Conservation (phyloP, 2,113 vertebrate genomes). For the Lota lota region DNA sequence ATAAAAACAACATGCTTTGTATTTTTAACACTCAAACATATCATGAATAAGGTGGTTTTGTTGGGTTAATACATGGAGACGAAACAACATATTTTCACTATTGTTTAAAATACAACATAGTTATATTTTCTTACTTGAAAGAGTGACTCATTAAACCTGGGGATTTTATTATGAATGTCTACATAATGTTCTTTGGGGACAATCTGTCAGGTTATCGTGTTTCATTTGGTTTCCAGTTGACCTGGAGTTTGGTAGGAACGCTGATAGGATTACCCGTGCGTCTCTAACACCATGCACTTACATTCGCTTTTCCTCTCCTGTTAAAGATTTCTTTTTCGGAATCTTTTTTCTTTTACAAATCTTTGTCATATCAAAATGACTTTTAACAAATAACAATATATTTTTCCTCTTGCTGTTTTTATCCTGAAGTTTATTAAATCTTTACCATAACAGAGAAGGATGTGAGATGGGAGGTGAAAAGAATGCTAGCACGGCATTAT, state of each 20-base stretch:
- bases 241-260: constrained; percentile 28
- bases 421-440: constrained; percentile 41
- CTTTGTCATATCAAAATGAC: constrained; percentile 19
- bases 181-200: constrained; percentile 40
- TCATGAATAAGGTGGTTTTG: constrained; percentile 50
- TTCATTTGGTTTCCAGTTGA: constrained; percentile 45
- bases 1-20: constrained; percentile 37
- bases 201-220: constrained; percentile 28
- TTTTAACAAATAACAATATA: constrained; percentile 43
- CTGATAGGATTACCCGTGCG: constrained; percentile 21
- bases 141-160: constrained; percentile 49
- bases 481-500: constrained; percentile 57
- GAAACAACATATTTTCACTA: constrained; percentile 36
- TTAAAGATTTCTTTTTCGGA: constrained; percentile 36
- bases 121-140: constrained; percentile 72
- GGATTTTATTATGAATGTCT: constrained; percentile 62
- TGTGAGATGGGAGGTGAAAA: constrained; percentile 21
- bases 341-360: constrained; percentile 27
- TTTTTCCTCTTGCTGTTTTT: constrained; percentile 53
- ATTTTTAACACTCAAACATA: constrained; percentile 64
- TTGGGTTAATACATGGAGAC: constrained; percentile 54
- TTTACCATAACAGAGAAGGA: constrained; percentile 16
- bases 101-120: constrained; percentile 52
- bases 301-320: constrained; percentile 32
- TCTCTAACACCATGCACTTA: constrained; percentile 43